Conservation (phyloP, 2,113 vertebrate genomes). For the Choloepus hoffmanni region DNA sequence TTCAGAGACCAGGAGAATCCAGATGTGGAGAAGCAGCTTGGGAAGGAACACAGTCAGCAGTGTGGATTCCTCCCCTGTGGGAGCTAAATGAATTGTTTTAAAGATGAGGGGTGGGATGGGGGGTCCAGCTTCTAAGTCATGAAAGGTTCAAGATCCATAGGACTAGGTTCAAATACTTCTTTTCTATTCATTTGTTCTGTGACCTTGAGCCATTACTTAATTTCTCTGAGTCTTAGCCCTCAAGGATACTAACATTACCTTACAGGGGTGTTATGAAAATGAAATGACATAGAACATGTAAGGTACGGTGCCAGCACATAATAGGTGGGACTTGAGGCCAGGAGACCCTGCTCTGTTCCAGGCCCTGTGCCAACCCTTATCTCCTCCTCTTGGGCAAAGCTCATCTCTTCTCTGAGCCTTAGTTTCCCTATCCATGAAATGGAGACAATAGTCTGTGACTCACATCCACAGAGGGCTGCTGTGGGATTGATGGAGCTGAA, state of each 20-base stretch:
- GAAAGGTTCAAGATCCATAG: neutral
- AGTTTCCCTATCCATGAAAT: neutral
- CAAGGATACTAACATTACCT: neutral
- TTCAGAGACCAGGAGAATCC: neutral
- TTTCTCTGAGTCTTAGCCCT: neutral
- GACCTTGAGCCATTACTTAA: neutral
- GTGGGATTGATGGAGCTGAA: neutral
- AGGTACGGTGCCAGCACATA: neutral
- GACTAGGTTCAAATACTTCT: neutral
- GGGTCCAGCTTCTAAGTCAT: neutral
- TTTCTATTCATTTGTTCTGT: neutral
- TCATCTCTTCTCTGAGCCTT: neutral
- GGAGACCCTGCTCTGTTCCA: neutral
- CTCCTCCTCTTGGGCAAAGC: neutral
- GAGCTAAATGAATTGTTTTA: neutral
- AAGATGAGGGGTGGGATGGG: neutral
- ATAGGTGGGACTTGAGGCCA: neutral
- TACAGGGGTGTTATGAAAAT: neutral
- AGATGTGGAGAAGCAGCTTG: neutral
- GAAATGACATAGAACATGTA: neutral
- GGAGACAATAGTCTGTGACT: neutral
- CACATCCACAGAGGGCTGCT: neutral
- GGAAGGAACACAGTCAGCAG: neutral
- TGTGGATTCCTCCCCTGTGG: neutral
- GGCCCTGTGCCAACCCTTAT: neutral